Evolutionary conservation across 2,113 vertebrate species (phyloP).

Genomic region (Isurus oxyrinchus): DNA sequence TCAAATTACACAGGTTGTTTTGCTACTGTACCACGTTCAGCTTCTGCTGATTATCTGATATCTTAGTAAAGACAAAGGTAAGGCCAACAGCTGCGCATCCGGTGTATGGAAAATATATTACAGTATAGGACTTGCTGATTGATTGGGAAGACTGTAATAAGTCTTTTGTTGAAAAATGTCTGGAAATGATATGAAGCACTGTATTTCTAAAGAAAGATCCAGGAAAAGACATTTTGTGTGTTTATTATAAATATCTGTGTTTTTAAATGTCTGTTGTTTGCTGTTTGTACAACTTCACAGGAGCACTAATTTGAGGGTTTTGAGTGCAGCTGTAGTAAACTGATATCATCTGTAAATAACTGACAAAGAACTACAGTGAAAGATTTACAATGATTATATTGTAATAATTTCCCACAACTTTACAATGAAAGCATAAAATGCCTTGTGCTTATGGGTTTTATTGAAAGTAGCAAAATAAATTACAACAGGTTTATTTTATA

Average conservation of each 20-base stretch:
- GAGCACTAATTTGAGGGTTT: not conserved
- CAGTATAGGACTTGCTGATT: constrained; percentile 46
- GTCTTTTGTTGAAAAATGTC: constrained; percentile 25
- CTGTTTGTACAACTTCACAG: constrained; percentile 3
- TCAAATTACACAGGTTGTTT: constrained; percentile 42
- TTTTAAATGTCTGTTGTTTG: not conserved
- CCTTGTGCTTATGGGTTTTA: not conserved
- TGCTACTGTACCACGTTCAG: constrained; percentile 27
- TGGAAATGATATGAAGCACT: not conserved
- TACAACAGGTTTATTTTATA: not conserved
- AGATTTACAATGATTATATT: not conserved
- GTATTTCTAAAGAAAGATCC: not conserved
- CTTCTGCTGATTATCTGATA: constrained; percentile 43
- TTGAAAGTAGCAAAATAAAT: not conserved
- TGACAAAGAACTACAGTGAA: constrained; percentile 12
- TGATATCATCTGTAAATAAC: constrained; percentile 20
- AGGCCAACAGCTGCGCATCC: constrained; percentile 44
- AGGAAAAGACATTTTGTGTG: constrained; percentile 26
- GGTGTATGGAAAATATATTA: constrained; percentile 36
- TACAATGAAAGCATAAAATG: not conserved
- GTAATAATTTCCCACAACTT: not conserved
- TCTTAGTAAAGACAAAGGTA: constrained; percentile 44
- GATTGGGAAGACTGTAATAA: constrained; percentile 23
- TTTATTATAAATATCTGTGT: not conserved
- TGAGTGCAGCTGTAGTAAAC: not conserved